phyloP scores from a whole-genome alignment of 2,797 vertebrate species.

The Myotis pilosus region DNA sequence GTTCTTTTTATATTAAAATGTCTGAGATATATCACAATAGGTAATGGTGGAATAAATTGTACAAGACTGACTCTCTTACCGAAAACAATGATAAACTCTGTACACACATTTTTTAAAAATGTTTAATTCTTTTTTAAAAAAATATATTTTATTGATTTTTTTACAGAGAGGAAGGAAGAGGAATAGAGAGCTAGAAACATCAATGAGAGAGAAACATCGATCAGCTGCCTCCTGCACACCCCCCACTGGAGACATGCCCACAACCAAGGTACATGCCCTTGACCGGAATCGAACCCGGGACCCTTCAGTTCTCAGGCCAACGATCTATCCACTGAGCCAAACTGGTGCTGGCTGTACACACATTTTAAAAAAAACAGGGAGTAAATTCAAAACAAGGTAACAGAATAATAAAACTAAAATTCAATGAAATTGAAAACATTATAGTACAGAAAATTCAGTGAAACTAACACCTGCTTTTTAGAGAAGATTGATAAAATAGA shows the following conservation, averaged over 20 bases:
- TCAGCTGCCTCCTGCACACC: no score
- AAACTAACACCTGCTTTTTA: not conserved
- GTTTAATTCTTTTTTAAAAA: no score
- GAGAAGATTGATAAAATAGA: not conserved
- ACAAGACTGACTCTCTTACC: not conserved
- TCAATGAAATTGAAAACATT: not conserved
- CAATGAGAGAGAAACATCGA: no score
- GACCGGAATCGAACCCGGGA: no score
- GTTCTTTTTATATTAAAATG: not conserved
- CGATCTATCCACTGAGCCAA: no score
- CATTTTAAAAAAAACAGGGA: not conserved
- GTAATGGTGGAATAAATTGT: not conserved
- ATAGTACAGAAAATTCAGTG: not conserved
- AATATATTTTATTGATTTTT: no score
- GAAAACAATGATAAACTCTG: conserved; percentile 15
- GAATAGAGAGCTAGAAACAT: no score
- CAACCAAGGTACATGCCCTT: no score
- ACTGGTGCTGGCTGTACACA: not conserved
- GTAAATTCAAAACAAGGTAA: not conserved
- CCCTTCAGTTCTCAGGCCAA: no score
- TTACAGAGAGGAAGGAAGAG: no score
- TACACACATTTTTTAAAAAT: not conserved
- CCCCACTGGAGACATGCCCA: no score
- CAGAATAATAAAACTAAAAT: not conserved
- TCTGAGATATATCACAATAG: not conserved